Base-by-base conservation (phyloP, 1,140 invertebrate genomes). In the Aphelinus atriplicis region DNA sequence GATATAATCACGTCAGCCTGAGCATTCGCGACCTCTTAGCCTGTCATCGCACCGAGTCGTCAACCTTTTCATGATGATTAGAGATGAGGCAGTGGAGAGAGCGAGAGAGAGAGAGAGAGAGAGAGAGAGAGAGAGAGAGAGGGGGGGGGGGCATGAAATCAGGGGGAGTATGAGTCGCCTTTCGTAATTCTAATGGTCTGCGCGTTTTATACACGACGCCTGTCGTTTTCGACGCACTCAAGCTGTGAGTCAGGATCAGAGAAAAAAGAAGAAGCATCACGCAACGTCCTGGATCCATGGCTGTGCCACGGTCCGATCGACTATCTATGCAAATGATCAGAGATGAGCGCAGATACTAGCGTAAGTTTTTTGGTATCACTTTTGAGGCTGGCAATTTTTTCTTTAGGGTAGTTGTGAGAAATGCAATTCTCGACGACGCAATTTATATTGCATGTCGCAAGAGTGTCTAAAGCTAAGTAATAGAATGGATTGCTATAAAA, bases 121-220 rank as follows among this genome's bases (percentile, higher is more conserved):
- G 50, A 63, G 26, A 9, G 57, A 60, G 3, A 51, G 50, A 58
- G 9, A 45, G 57, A n/a, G 76, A 67, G 63, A 43, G 60, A 2
- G 6, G 9, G 9, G 4, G 9, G 4, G 26, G 4, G 4, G n/a
- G 60, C 42, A 45, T 3, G 26, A 45, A 6, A 26, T 26, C 1
- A 1, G 43, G n/a, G 7, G 1, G 7, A 7, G 5, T 7, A 2
- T 1, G 48, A n/a, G 63, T 43, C 7, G 1, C 3, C 6, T 74
- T 81, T 81, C 77, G 78, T 73, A 78, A 80, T 78, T 81, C 75
- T 78, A 80, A 79, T 66, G 43, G 66, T 10, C 10, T 43, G 51
- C 5, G 61, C 45, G 9, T 48, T 56, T 64, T 71, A 45, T 57
- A 56, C 26, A 26, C 7, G n/a, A 56, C 51, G 9, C 10, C 2